These are phyloP conservation scores for Hemicordylus capensis DNA, from an alignment of 2,113 vertebrate genomes.

Conservation along the genomic window DNA sequence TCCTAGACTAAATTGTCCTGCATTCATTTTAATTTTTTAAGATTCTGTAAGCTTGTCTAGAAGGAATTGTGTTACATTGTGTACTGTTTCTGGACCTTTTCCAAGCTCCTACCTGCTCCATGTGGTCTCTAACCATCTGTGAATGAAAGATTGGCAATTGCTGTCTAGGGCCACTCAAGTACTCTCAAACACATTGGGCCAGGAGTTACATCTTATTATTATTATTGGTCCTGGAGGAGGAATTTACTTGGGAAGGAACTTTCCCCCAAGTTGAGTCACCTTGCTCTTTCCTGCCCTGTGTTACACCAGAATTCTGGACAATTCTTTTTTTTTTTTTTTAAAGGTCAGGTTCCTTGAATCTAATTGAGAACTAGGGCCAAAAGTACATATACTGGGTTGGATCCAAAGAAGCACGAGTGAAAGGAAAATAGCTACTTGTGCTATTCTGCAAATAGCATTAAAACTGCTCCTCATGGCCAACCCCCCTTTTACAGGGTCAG, in stretches of 20 bases:
- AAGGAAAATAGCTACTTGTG: too few relatives aligned
- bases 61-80: slow-evolving; percentile 43
- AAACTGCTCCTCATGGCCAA: too few relatives aligned
- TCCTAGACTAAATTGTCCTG: slow-evolving; percentile 28
- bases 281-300: not conserved
- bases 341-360: not conserved
- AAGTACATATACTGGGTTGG: too few relatives aligned
- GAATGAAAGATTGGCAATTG: slow-evolving; percentile 16
- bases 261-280: not conserved
- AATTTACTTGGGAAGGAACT: not conserved
- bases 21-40: slow-evolving; percentile 59
- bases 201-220: not conserved
- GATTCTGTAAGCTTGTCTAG: slow-evolving; percentile 39
- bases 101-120: slow-evolving; percentile 47
- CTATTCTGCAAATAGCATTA: too few relatives aligned
- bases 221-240: not conserved
- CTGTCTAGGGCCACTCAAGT: not conserved
- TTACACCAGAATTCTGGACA: not conserved
- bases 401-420: too few relatives aligned
- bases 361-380: not conserved
- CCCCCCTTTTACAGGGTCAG: too few relatives aligned
- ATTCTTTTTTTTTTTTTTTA: not conserved
- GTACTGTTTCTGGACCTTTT: slow-evolving; percentile 36
- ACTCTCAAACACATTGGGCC: not conserved
- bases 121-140: slow-evolving; percentile 42